A percentile compares a stretch with the other conserved stretches of the same genome.
Evolutionary conservation across 2,888 invertebrate genomes (phyloP).

Genomic region (Heliconius ismenius): DNA sequence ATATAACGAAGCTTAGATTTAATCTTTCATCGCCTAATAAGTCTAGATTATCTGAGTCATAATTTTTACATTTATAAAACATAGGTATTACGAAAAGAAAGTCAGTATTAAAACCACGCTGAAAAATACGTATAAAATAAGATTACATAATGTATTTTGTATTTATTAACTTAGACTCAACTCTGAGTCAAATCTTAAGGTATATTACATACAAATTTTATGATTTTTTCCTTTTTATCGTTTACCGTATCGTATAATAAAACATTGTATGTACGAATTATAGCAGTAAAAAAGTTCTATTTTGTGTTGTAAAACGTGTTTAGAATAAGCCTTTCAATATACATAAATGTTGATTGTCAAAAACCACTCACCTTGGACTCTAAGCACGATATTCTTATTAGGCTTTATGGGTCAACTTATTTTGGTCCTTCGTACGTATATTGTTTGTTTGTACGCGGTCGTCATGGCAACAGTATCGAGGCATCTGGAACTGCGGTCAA

Average conservation of each 20-base stretch:
- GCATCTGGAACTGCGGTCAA: constrained; percentile 65
- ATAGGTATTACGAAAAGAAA: not conserved
- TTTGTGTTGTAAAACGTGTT: constrained; percentile 4
- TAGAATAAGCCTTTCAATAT: constrained; percentile 1
- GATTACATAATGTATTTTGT: too few species aligned
- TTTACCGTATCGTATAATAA: not conserved
- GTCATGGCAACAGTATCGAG: constrained; percentile 69
- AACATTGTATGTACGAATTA: not conserved
- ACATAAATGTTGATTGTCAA: not conserved
- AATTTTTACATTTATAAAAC: not conserved
- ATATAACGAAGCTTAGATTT: not conserved
- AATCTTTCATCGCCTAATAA: constrained; percentile 10
- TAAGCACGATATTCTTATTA: not conserved
- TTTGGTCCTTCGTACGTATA: constrained; percentile 20
- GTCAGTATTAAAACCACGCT: too few species aligned
- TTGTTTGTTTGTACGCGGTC: constrained; percentile 61
- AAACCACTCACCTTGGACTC: not conserved
- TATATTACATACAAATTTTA: too few species aligned
- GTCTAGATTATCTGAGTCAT: not conserved
- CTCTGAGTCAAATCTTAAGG: too few species aligned
- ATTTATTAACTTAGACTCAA: too few species aligned
- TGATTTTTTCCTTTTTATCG: not conserved
- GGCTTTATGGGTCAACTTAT: not conserved
- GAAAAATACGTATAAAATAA: too few species aligned
- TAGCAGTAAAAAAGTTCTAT: constrained; percentile 2